Evolutionary conservation across 2,888 invertebrate genomes (phyloP), one percentile per base, ranked within the genome.

Genomic region (Teleogryllus oceanicus): DNA sequence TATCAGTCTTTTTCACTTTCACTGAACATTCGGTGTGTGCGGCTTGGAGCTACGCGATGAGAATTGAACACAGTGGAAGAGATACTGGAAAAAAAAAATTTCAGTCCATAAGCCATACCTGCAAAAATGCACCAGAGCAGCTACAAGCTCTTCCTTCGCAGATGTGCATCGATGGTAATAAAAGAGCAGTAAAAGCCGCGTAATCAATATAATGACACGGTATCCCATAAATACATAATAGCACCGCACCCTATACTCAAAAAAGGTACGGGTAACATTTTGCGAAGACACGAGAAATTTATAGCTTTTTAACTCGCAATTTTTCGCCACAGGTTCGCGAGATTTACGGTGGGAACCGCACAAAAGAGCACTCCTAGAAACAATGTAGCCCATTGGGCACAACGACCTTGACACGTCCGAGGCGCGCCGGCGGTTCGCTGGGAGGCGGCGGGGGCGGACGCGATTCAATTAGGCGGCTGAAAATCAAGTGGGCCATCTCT

Each of bases 241-340:
- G 75, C 78, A 74, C 76, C 50, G 78, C 83, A 81, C 79, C 76
- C 81, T 37, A 50, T 50, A 80, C 79, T 78, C 81, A 80, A 75
- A 79, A 74, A 75, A 50, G 24, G 50, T 50, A 4, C 62, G 8
- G 49, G 79, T 78, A 81, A 78, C 79, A 77, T 78, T 78, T 62
- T 78, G 79, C 76, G 80, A 81, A 78, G 80, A 79, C 79, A 50
- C 75, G 62, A 37, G 37, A 77, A 80, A 81, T 81, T 81, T 82
- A 82, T 82, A 24, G 81, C 81, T 79, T 80, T 82, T 80, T 81
- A 82, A 82, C 80, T 81, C 80, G 80, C 80, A 78, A 74, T 80
- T 80, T 80, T 76, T 80, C 80, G 80, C 78, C 78, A 76, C 76
- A 76, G 78, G 78, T 21, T 74, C n/a, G 75, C 49, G 78, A 74